Percentiles rank a stretch among this genome's conserved stretches.
Conservation (phyloP, 2,888 invertebrate species). For the Megaustenia siamemsis region DNA sequence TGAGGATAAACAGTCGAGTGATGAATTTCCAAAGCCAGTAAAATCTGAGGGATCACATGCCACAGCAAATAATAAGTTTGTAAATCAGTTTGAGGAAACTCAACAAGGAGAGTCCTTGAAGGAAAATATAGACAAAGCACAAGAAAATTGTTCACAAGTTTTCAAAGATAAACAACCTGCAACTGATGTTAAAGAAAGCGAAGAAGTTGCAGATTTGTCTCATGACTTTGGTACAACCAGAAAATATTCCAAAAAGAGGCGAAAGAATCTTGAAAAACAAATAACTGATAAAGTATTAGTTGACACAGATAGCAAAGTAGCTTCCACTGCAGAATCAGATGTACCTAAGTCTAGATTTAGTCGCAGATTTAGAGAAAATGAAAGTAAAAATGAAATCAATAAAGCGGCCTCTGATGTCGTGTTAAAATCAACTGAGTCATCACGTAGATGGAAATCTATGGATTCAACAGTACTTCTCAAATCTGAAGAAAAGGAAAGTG, state of each 20-base stretch:
- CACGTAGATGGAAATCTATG: too few species aligned
- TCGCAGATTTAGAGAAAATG: background rate
- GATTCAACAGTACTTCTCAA: background rate
- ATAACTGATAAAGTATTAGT: background rate
- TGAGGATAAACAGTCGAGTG: background rate
- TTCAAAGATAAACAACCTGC: background rate
- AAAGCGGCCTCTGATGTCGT: background rate
- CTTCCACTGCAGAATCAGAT: background rate
- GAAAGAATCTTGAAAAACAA: background rate
- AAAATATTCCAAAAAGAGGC: slow-evolving; percentile 17
- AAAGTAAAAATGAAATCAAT: background rate
- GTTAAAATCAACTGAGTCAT: background rate
- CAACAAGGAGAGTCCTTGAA: too few species aligned
- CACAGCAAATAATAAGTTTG: background rate
- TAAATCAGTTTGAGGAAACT: background rate
- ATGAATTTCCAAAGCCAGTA: background rate
- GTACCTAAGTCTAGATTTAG: background rate
- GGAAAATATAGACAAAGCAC: background rate
- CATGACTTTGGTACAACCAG: slow-evolving; percentile 14
- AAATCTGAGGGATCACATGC: background rate
- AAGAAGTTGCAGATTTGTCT: slow-evolving; percentile 8
- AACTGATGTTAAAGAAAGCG: background rate
- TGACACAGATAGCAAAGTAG: background rate
- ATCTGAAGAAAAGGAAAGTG: background rate
- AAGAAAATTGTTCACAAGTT: too few species aligned